phyloP scores from a whole-genome alignment of 2,797 vertebrate genomes.

The Vipera latastei region DNA sequence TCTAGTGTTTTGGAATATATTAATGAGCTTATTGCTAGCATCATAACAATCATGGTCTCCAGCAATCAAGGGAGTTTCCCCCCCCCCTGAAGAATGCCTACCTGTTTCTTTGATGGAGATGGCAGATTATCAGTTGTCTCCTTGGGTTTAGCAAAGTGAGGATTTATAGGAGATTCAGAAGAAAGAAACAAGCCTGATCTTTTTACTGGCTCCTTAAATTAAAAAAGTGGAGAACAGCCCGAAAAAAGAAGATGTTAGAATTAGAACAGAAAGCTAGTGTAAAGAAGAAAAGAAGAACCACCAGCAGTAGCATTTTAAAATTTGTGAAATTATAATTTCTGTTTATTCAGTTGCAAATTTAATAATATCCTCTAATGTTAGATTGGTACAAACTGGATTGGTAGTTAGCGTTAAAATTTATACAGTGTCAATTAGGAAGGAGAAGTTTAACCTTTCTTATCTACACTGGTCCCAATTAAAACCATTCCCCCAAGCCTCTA shows the following conservation, averaged over 20 bases:
- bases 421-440: not conserved
- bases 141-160: conserved; percentile 74
- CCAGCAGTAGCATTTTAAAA: not conserved
- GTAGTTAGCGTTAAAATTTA: not conserved
- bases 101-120: conserved; percentile 83
- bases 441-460: not conserved
- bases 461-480: not conserved
- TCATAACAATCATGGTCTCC: not conserved
- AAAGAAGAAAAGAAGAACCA: not conserved
- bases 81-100: conserved; percentile 67
- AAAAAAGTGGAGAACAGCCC: conserved; percentile 50
- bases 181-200: conserved; percentile 66
- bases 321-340: not conserved
- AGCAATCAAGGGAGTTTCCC: not conserved
- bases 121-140: conserved; percentile 70
- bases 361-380: not conserved
- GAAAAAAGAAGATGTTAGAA: conserved; percentile 53
- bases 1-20: not conserved
- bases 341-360: not conserved
- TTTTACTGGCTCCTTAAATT: conserved; percentile 67
- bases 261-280: conserved; percentile 46
- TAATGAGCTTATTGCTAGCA: not conserved
- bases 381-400: not conserved
- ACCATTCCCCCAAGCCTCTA: not conserved
- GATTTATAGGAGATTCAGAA: conserved; percentile 71